Conservation (phyloP, 2,797 vertebrate genomes). For the Parambassis ranga region DNA sequence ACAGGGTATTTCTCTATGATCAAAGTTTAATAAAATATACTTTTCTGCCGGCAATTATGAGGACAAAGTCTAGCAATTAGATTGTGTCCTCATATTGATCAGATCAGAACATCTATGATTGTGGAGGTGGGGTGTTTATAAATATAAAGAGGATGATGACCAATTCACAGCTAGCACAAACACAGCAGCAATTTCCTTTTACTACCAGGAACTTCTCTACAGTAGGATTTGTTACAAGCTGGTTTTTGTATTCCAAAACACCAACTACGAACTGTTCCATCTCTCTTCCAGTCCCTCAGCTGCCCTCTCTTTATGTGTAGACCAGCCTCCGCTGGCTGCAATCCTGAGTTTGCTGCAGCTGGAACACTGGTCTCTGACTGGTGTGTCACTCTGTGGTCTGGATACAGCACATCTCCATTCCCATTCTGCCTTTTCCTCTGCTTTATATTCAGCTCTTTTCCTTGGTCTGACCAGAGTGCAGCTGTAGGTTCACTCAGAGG, state of each 20-base stretch:
- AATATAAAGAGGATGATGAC: no score
- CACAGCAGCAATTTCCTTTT: slow-evolving; percentile 28
- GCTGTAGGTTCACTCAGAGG: slow-evolving; percentile 68
- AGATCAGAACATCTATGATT: no score
- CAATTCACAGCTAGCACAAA: slow-evolving; percentile 20
- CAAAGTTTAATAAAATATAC: no score
- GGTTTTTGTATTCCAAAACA: slow-evolving; percentile 51
- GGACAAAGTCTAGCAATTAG: no score
- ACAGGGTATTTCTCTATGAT: no score
- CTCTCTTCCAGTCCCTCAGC: slow-evolving; percentile 3
- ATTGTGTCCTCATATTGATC: no score
- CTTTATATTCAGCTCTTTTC: slow-evolving; percentile 37
- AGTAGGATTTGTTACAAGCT: slow-evolving; percentile 31
- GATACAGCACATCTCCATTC: slow-evolving; percentile 44
- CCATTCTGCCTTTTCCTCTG: slow-evolving; percentile 15
- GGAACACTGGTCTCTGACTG: slow-evolving; percentile 50
- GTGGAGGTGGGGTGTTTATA: no score
- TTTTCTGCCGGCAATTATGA: no score
- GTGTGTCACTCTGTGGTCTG: slow-evolving; percentile 67
- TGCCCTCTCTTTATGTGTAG: slow-evolving; percentile 13
- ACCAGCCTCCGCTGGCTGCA: slow-evolving; percentile 45
- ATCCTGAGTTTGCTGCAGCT: slow-evolving; percentile 47
- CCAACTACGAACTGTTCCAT: slow-evolving; percentile 8
- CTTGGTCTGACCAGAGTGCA: slow-evolving; percentile 56
- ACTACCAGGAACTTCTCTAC: slow-evolving; percentile 20